phyloP scores from a whole-genome alignment of 2,113 vertebrate genomes.

The Notarius lentiginosus region DNA sequence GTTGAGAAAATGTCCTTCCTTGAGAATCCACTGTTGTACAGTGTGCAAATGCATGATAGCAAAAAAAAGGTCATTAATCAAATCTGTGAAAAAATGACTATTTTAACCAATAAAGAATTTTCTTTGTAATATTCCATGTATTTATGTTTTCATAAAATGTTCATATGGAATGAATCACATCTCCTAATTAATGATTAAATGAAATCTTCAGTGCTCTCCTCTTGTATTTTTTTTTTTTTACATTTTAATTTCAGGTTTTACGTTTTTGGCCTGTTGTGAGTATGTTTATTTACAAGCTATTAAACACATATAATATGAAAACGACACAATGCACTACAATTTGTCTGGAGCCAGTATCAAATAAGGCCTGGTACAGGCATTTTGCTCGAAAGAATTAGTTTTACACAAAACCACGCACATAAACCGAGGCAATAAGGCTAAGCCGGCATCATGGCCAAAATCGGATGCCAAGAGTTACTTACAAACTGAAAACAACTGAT shows the following conservation, averaged over 20 bases:
- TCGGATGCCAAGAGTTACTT: constrained; percentile 40
- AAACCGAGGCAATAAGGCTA: constrained; percentile 47
- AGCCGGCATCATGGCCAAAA: constrained; percentile 40
- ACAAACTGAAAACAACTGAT: constrained; percentile 43
- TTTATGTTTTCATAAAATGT: neutral
- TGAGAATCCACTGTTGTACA: constrained; percentile 85
- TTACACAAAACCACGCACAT: constrained; percentile 50
- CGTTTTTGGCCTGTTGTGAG: neutral
- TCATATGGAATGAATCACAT: neutral
- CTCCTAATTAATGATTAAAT: neutral
- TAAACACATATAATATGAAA: constrained; percentile 28
- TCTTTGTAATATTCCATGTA: constrained; percentile 63
- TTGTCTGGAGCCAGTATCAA: constrained; percentile 50
- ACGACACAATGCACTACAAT: constrained; percentile 42
- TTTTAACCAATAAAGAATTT: constrained; percentile 98
- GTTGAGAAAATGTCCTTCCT: constrained; percentile 77
- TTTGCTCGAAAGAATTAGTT: constrained; percentile 49
- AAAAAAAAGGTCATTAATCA: constrained; percentile 71
- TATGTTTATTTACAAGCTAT: constrained; percentile 36
- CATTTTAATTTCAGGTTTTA: neutral
- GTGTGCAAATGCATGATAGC: constrained; percentile 83
- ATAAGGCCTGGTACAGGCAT: constrained; percentile 41
- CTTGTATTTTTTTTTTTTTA: constrained; percentile 21
- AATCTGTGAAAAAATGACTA: constrained; percentile 80
- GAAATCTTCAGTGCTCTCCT: neutral